These are phyloP conservation scores for Drosophila neonasuta DNA, from an alignment of 2,888 invertebrate genomes.

Conservation along the genomic window DNA sequence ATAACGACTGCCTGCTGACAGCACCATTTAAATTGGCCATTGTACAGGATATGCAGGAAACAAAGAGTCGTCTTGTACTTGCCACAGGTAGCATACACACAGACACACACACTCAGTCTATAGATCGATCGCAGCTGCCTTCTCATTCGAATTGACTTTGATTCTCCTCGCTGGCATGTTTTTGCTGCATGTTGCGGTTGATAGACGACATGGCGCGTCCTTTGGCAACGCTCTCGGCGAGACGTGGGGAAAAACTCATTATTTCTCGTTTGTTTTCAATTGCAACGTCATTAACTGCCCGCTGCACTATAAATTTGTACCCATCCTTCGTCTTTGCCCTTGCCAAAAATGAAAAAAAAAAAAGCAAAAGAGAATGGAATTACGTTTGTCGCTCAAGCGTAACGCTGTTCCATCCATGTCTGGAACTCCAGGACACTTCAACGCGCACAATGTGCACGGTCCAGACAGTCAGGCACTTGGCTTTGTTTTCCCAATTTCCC, in stretches of 20 bases:
- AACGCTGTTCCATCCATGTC: constrained; percentile 37
- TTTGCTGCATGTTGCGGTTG: constrained; percentile 65
- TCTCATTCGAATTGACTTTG: constrained; percentile 60
- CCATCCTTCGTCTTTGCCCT: constrained; percentile 25
- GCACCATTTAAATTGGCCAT: constrained; percentile 67
- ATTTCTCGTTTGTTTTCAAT: constrained; percentile 75
- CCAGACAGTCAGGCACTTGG: constrained; percentile 69
- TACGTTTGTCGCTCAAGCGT: constrained; percentile 56
- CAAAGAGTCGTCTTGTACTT: neutral
- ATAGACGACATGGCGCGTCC: constrained; percentile 67
- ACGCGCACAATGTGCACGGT: constrained; percentile 55
- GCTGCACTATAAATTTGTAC: constrained; percentile 59
- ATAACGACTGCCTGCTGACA: constrained; percentile 67
- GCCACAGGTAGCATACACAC: constrained; percentile 40
- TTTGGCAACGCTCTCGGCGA: constrained; percentile 45
- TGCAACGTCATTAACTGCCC: constrained; percentile 71
- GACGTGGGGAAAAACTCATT: constrained; percentile 61
- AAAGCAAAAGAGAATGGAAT: constrained; percentile 22
- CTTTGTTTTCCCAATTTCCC: constrained; percentile 48
- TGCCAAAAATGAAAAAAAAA: constrained; percentile 63
- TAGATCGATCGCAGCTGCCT: constrained; percentile 52
- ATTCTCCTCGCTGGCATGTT: constrained; percentile 6
- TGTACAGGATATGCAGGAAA: constrained; percentile 46
- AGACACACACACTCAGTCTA: constrained; percentile 3
- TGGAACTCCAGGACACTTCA: constrained; percentile 56